These are phyloP conservation scores for Dioctria linearis DNA, from an alignment of 2,888 invertebrate species.

Conservation along the genomic window DNA sequence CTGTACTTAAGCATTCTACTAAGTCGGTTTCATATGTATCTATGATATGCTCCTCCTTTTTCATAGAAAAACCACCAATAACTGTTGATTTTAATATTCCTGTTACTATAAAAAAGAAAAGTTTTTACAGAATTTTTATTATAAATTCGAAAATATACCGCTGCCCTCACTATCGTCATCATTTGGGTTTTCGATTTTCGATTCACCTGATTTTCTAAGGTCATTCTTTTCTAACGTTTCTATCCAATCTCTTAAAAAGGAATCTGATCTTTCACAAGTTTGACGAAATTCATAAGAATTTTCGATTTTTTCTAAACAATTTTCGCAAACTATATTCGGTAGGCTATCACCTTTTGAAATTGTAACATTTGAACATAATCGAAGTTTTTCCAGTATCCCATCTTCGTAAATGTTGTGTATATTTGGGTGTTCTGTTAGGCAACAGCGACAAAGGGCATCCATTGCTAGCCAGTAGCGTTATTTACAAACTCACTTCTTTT, in stretches of 20 bases:
- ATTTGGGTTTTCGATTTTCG: no score
- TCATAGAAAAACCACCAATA: no score
- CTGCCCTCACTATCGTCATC: no score
- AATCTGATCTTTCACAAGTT: slow-evolving; percentile 60
- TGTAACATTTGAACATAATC: neutral
- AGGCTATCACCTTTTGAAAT: slow-evolving; percentile 55
- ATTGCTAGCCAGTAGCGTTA: neutral
- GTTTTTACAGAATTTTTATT: no score
- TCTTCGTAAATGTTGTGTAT: slow-evolving; percentile 48
- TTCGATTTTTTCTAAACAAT: slow-evolving; percentile 58
- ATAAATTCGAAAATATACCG: no score
- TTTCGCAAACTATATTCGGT: slow-evolving; percentile 58
- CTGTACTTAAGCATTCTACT: neutral
- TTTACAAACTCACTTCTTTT: no score
- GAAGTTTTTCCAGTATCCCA: slow-evolving; percentile 11
- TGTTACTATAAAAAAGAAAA: no score
- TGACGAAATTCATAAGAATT: slow-evolving; percentile 59
- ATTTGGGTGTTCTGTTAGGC: slow-evolving; percentile 25
- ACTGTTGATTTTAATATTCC: no score
- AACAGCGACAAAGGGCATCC: slow-evolving; percentile 53
- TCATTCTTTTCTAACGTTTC: neutral
- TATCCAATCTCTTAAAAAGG: slow-evolving; percentile 56
- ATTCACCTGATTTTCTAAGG: no score
- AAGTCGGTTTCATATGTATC: no score
- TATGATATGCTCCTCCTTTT: no score